A percentile compares a stretch with the other conserved stretches of the same genome.
Evolutionary conservation across 2,113 vertebrate genomes (phyloP).

Genomic region (Nettapus auritus): DNA sequence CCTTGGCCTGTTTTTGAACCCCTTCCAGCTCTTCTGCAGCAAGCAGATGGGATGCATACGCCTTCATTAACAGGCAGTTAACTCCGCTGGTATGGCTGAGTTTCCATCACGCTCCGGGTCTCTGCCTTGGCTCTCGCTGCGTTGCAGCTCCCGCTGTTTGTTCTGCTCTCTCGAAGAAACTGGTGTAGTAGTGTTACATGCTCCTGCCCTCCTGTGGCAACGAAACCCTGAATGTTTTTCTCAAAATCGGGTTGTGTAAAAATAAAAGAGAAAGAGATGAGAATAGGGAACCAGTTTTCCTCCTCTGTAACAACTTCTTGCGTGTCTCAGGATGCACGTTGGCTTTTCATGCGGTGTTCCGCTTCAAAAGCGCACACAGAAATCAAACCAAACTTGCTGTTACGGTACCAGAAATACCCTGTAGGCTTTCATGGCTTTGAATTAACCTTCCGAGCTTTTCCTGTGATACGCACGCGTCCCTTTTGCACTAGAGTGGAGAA

Average conservation of each 20-base stretch:
- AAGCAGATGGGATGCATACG: conserved; percentile 65
- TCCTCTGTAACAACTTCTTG: background rate
- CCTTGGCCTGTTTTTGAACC: conserved; percentile 48
- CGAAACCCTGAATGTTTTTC: background rate
- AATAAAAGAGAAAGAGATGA: conserved; percentile 9
- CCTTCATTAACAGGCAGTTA: conserved; percentile 65
- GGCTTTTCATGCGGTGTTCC: background rate
- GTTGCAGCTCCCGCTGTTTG: conserved; percentile 38
- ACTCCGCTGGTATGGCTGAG: background rate
- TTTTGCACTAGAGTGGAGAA: background rate
- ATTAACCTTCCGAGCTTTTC: background rate
- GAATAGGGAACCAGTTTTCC: background rate
- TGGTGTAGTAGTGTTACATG: background rate
- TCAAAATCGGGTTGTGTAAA: conserved; percentile 9
- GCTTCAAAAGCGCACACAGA: background rate
- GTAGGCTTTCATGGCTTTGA: background rate
- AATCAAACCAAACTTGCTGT: background rate
- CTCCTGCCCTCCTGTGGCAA: conserved; percentile 62
- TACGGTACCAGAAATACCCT: background rate
- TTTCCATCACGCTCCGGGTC: conserved; percentile 19
- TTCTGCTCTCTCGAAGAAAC: background rate
- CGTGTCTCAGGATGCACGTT: background rate
- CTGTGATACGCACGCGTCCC: accelerated
- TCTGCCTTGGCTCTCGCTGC: conserved; percentile 47
- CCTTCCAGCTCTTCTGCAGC: conserved; percentile 44